These are phyloP conservation scores for Stegastes partitus DNA, from an alignment of 2,113 vertebrate species.

Conservation along the genomic window DNA sequence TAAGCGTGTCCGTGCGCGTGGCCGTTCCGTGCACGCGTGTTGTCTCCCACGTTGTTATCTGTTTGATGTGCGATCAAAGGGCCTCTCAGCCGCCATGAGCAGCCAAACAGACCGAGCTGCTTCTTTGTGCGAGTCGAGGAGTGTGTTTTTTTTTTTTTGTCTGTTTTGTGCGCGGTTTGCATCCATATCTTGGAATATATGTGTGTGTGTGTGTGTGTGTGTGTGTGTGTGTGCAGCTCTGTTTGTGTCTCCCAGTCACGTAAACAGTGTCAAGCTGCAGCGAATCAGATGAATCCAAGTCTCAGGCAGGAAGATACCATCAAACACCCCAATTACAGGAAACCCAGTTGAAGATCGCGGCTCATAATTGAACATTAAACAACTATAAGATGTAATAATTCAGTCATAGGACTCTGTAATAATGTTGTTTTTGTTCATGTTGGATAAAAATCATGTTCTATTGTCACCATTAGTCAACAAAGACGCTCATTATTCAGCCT, in stretches of 20 bases:
- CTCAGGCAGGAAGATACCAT: not conserved
- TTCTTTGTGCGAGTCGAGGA: not conserved
- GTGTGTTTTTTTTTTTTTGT: slow-evolving; percentile 8
- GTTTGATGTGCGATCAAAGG: slow-evolving; percentile 78
- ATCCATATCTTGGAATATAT: no score
- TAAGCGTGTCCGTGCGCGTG: not conserved
- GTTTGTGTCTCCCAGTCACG: no score
- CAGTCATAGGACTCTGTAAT: not conserved
- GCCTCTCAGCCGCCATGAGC: slow-evolving; percentile 52
- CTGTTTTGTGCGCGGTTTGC: slow-evolving; percentile 1
- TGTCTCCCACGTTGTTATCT: slow-evolving; percentile 56
- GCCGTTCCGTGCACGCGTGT: slow-evolving; percentile 14
- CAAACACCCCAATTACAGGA: no score
- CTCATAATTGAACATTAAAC: not conserved
- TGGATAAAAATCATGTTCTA: not conserved
- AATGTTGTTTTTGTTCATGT: not conserved
- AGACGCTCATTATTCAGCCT: no score
- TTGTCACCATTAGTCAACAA: no score
- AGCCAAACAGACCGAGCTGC: slow-evolving; percentile 48
- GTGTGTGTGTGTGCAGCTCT: no score
- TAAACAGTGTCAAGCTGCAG: no score
- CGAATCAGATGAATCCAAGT: no score
- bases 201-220: no score
- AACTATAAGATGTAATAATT: not conserved
- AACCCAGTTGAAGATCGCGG: not conserved